Conservation (phyloP, 2,888 invertebrate species). For the Hypena proboscidalis region DNA sequence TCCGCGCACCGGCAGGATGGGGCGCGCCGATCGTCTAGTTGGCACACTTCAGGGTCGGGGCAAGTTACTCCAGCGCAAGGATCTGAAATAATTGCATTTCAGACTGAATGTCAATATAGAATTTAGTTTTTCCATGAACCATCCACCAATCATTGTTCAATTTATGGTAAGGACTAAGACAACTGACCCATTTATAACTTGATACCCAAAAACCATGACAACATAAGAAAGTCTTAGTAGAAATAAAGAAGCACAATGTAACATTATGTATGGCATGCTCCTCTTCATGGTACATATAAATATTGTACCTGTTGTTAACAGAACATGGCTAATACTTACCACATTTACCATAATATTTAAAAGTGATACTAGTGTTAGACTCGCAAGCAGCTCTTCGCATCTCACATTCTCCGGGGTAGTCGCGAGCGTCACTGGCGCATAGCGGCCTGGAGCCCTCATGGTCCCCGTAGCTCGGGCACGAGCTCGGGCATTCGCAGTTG, state of each 20-base stretch:
- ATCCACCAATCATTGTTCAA: too few species aligned
- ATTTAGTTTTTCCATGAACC: too few species aligned
- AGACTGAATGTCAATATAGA: not conserved
- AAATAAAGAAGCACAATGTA: too few species aligned
- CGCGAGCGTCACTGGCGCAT: constrained; percentile 93
- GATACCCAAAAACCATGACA: too few species aligned
- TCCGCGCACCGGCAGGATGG: constrained; percentile 94
- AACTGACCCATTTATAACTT: too few species aligned
- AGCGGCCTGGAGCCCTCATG: constrained; percentile 91
- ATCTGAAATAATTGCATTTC: constrained; percentile 86
- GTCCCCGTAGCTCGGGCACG: constrained; percentile 93
- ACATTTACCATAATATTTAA: constrained; percentile 94
- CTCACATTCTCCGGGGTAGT: constrained; percentile 94
- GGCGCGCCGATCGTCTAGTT: constrained; percentile 90
- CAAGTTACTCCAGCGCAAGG: constrained; percentile 93
- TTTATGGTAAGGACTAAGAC: too few species aligned
- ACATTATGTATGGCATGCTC: too few species aligned
- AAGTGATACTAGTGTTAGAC: constrained; percentile 89
- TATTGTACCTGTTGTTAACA: too few species aligned
- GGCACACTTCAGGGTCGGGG: constrained; percentile 93
- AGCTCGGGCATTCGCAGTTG: constrained; percentile 91
- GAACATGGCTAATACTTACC: constrained; percentile 85
- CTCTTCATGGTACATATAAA: too few species aligned
- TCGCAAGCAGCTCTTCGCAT: constrained; percentile 92
- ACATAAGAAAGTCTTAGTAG: too few species aligned